These are phyloP conservation scores for Lithophane semibrunnea DNA, from an alignment of 2,888 invertebrate genomes.

Conservation along the genomic window DNA sequence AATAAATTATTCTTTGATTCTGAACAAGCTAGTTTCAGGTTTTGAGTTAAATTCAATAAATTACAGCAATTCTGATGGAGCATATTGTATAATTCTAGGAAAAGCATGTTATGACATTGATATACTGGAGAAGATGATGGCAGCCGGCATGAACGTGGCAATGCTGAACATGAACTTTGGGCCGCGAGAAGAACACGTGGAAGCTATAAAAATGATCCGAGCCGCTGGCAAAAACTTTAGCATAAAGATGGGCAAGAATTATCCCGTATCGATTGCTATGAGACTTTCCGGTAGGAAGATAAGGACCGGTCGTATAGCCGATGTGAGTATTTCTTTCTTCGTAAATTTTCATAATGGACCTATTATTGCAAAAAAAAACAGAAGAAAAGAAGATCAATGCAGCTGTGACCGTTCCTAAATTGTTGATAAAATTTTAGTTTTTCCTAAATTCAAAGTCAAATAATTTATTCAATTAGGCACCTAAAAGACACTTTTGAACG, in stretches of 20 bases:
- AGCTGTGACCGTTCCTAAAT: no score
- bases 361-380: background rate
- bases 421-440: no score
- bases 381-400: background rate
- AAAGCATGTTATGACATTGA: slow-evolving; percentile 79
- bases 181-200: slow-evolving; percentile 81
- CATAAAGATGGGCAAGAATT: slow-evolving; percentile 90
- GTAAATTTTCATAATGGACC: background rate
- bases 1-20: background rate
- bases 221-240: slow-evolving; percentile 90
- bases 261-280: slow-evolving; percentile 95
- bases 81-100: slow-evolving; percentile 67
- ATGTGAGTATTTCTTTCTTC: slow-evolving; percentile 86
- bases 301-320: slow-evolving; percentile 95
- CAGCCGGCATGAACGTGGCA: slow-evolving; percentile 89
- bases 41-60: background rate
- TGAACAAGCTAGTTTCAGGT: background rate
- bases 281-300: slow-evolving; percentile 97
- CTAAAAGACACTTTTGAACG: no score
- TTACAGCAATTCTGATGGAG: background rate
- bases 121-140: slow-evolving; percentile 86
- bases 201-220: slow-evolving; percentile 84
- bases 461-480: no score
- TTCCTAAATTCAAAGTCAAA: background rate
- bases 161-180: slow-evolving; percentile 85